phyloP scores from a whole-genome alignment of 2,113 vertebrate species.

The Columba livia region DNA sequence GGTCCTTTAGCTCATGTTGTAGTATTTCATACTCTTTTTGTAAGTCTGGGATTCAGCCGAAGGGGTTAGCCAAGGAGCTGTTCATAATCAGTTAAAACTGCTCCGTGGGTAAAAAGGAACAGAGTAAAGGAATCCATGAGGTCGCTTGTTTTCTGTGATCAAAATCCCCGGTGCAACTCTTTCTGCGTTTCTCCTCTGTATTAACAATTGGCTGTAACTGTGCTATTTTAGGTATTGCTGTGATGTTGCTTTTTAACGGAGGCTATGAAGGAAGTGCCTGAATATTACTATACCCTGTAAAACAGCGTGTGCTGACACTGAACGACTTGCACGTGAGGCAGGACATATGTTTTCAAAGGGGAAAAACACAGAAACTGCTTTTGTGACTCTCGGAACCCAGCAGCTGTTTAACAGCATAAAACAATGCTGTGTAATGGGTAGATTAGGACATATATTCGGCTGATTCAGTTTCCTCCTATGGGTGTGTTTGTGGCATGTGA shows the following conservation, averaged over 20 bases:
- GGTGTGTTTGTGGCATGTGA: background rate
- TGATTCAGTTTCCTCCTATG: background rate
- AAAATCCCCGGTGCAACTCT: background rate
- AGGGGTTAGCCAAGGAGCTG: background rate
- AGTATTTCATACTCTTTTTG: background rate
- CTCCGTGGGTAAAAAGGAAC: background rate
- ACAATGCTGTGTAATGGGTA: background rate
- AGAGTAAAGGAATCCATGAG: background rate
- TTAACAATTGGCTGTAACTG: background rate
- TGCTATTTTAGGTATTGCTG: slow-evolving; percentile 17
- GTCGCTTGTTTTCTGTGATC: background rate
- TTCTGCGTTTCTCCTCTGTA: background rate
- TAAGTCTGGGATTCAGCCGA: background rate
- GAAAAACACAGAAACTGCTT: background rate
- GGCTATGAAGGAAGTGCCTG: background rate
- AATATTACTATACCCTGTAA: background rate
- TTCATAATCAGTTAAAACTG: background rate
- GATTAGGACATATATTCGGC: background rate
- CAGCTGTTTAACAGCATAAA: slow-evolving; percentile 1
- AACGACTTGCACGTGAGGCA: background rate
- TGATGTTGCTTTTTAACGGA: background rate
- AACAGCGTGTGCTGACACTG: background rate
- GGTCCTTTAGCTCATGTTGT: background rate
- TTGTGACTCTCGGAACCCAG: background rate
- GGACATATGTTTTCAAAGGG: background rate